These are phyloP conservation scores for Limnodromus scolopaceus DNA, from an alignment of 2,797 vertebrate species.

Conservation along the genomic window DNA sequence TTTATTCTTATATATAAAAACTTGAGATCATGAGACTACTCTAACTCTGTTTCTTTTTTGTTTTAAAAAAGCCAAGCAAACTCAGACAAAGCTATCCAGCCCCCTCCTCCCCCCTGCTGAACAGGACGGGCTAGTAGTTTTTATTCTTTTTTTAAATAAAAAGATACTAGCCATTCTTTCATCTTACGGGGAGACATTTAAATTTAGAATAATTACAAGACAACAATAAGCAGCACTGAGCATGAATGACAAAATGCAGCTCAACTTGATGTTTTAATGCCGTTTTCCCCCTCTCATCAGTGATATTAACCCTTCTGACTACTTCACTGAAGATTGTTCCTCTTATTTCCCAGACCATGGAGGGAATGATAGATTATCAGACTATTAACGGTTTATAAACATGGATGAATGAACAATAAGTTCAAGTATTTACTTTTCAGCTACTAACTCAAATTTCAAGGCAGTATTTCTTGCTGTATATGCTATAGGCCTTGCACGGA, in stretches of 20 bases:
- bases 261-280: constrained; percentile 45
- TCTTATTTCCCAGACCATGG: neutral
- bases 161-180: neutral
- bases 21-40: neutral
- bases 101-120: neutral
- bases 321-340: neutral
- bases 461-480: constrained; percentile 33
- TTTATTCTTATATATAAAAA: neutral
- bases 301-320: constrained; percentile 47
- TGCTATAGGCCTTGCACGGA: constrained; percentile 56
- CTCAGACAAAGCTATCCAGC: neutral
- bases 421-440: neutral
- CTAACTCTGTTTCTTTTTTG: neutral
- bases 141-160: neutral
- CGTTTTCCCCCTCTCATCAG: constrained; percentile 6
- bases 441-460: constrained; percentile 10
- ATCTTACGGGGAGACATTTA: constrained; percentile 21
- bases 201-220: constrained; percentile 46
- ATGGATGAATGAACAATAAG: neutral
- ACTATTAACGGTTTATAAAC: neutral
- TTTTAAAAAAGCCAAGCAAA: constrained; percentile 26
- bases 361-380: neutral
- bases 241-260: constrained; percentile 47
- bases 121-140: neutral
- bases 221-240: constrained; percentile 15